These are phyloP conservation scores for Drosophila baimaii DNA, from an alignment of 1,140 invertebrate genomes.

Conservation along the genomic window DNA sequence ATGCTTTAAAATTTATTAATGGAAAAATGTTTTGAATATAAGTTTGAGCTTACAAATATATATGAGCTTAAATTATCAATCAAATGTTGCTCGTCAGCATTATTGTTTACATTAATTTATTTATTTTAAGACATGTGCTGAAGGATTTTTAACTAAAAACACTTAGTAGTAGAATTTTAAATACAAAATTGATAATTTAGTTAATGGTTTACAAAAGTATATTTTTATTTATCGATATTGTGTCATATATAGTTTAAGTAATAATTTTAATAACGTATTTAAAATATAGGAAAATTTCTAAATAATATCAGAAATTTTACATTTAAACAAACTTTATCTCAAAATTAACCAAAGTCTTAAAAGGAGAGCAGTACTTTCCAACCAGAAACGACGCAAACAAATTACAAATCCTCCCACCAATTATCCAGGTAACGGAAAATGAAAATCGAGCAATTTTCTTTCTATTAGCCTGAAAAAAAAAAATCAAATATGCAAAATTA, in stretches of 20 bases:
- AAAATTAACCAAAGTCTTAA: neutral
- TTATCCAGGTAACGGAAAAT: constrained; percentile 27
- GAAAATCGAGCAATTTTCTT: constrained; percentile 44
- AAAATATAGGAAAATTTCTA: too few species aligned
- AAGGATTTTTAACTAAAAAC: too few species aligned
- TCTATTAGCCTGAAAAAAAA: constrained; percentile 37
- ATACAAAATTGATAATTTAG: too few species aligned
- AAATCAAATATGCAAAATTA: constrained; percentile 63
- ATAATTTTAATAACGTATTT: too few species aligned
- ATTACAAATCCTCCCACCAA: constrained; percentile 26
- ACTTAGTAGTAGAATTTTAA: too few species aligned
- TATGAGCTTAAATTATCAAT: neutral
- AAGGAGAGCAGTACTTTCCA: neutral
- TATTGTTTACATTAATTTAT: neutral
- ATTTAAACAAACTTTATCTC: neutral
- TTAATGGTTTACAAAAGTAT: too few species aligned
- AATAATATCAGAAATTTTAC: neutral
- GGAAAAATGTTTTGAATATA: neutral
- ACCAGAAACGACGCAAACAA: constrained; percentile 11
- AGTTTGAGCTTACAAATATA: neutral
- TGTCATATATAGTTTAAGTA: too few species aligned
- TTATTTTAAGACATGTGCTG: too few species aligned
- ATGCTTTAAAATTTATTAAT: neutral
- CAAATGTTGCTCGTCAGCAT: neutral
- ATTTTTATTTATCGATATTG: too few species aligned